Evolutionary conservation across 2,113 vertebrate species (phyloP), one percentile per base, ranked within the genome.

Genomic region (Perca fluviatilis): DNA sequence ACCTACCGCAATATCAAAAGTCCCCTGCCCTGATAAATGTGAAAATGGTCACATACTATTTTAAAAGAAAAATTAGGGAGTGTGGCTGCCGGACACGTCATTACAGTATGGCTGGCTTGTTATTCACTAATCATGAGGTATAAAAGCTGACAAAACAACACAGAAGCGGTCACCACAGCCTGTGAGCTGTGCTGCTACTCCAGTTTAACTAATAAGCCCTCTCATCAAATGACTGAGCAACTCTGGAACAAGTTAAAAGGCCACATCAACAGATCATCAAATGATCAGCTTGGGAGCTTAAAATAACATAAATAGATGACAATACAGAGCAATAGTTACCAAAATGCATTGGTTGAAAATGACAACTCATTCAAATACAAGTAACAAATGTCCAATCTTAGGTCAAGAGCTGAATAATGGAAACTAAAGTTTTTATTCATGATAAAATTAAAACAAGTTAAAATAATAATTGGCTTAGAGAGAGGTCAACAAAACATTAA

Each of bases 191-290:
- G 25, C 60, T n/a, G 2, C 51, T 68, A 57, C 40, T 72, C 71
- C 47, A 74, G 14, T 7, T 30, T 25, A 19, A 66, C 36, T 13
- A 27, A 5, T 7, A 12, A 12, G 5, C 1, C 5, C 4, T 10
- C 21, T 25, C 51, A 5, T 33, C n/a, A n/a, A 53, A 53, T 83
- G 54, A 58, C 36, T 57, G 25, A 72, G n/a, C 23, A 62, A 23
- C 18, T 49, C 13, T 30, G 49, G 2, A 46, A 12, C n/a, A 8
- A 49, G 36, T 11, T 43, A 43, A 18, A 33, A 25, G 16, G 21
- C 9, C 14, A 69, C 12, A 74, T n/a, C 21, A 12, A 43, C 10
- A 11, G 10, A 43, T 43, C 40, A 11, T 43, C 40, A 43, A 30
- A 33, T 50, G 58, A 76, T 56, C 54, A 43, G 2, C n/a, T 40